Evolutionary conservation across 2,797 vertebrate species (phyloP), one percentile per base, ranked within the genome.

Genomic region (Periparus ater): DNA sequence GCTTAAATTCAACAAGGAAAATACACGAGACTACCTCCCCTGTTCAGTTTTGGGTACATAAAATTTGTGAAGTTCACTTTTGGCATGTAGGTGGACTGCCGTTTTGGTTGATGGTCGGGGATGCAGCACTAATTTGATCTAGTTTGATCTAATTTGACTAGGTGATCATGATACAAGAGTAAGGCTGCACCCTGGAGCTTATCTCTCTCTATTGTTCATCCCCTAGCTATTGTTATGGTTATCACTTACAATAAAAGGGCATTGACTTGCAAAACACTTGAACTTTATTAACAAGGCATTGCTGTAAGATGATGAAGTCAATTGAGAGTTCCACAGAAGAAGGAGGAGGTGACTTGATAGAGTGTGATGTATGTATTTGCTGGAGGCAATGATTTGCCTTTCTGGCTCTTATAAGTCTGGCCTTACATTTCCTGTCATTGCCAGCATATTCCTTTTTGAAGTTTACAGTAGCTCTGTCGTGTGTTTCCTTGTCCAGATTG

Each of bases 211-310:
- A 57, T 74, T 74, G 75, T 79, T 96, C 75, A 71, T 82, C 47
- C 82, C 61, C 72, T 67, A 32, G 58, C 88, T 92, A 85, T 94
- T 94, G 81, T 94, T 93, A 82, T 51, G 81, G 25, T 92, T 95
- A 94, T 95, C 78, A 50, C 67, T 91, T 78, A 38, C 45, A 93
- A n/a, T 85, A 87, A 93, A 94, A 91, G n/a, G 44, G 26, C 47
- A 75, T 16, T 92, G 75, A 95, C 92, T 85, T 92, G 74, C 81
- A 89, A 88, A 95, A 92, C 57, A 82, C 40, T 68, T 83, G 75
- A 92, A 50, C 58, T 83, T 92, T 85, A 95, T 93, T 94, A 91
- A 66, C 62, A 44, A 74, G 54, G 32, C 72, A 80, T 91, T 93
- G 62, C 81, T 92, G 78, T 45, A 42, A 66, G 62, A 66, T 82